Conservation (phyloP, 2,113 vertebrate species). For the Salvelinus sp. region DNA sequence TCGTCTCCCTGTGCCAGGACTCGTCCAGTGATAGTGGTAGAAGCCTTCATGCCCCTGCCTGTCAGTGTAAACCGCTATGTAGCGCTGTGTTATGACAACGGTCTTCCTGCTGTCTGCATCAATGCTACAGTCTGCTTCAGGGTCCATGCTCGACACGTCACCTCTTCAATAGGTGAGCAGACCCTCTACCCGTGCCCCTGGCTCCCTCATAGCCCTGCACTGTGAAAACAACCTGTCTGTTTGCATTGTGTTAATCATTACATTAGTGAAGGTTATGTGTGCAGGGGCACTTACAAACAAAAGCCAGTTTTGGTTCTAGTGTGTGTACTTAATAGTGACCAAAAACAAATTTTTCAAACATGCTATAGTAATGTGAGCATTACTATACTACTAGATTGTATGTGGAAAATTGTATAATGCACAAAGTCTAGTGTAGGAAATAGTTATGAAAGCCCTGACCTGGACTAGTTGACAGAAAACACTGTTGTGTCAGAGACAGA, state of each 20-base stretch:
- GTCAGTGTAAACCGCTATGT: conserved; percentile 79
- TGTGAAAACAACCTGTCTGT: not conserved
- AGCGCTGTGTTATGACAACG: conserved; percentile 77
- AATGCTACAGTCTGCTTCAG: conserved; percentile 86
- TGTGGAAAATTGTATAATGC: too few species aligned
- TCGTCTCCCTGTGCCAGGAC: conserved; percentile 63
- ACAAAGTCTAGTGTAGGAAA: too few species aligned
- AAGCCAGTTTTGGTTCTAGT: not conserved
- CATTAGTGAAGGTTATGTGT: not conserved
- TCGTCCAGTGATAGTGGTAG: conserved; percentile 86
- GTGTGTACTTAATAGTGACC: too few species aligned
- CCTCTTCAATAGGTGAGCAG: conserved; percentile 81
- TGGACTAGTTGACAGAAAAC: too few species aligned
- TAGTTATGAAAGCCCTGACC: too few species aligned
- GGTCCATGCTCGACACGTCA: conserved; percentile 79
- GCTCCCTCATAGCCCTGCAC: not conserved
- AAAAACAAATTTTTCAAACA: too few species aligned
- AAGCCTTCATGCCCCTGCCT: conserved; percentile 80
- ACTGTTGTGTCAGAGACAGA: too few species aligned
- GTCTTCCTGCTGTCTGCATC: conserved; percentile 79
- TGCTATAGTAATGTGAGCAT: too few species aligned
- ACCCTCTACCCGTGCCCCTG: not conserved
- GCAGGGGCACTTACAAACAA: not conserved
- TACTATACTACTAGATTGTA: too few species aligned
- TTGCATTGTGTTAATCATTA: conserved; percentile 2